phyloP scores from a whole-genome alignment of 2,888 invertebrate genomes.

The Drosophila paranaensis region DNA sequence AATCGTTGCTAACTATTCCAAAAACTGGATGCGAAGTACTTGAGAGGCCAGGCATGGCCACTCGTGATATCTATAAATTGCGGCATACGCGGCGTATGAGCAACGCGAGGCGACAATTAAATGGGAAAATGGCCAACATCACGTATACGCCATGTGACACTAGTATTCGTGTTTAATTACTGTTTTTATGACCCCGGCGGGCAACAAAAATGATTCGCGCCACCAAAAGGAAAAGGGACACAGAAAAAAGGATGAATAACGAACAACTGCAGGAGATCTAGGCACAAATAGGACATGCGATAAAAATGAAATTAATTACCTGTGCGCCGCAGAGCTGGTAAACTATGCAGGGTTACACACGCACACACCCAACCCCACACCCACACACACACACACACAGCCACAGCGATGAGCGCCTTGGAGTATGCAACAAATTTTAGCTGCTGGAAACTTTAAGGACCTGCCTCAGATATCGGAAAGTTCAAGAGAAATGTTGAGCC shows the following conservation, averaged over 20 bases:
- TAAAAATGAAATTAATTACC: conserved; percentile 77
- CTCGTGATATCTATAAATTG: conserved; percentile 16
- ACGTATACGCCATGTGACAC: conserved; percentile 80
- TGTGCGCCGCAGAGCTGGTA: conserved; percentile 27
- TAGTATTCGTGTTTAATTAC: conserved; percentile 77
- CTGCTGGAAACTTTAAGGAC: conserved; percentile 21
- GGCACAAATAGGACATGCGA: conserved; percentile 58
- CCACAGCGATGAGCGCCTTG: conserved; percentile 1
- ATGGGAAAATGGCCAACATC: conserved; percentile 51
- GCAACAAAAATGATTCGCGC: conserved; percentile 61
- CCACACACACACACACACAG: conserved; percentile 1
- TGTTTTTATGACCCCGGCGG: conserved; percentile 62
- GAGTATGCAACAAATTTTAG: conserved; percentile 38
- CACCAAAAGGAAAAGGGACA: conserved; percentile 35
- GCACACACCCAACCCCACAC: neutral
- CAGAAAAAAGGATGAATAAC: conserved; percentile 44
- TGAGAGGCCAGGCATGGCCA: conserved; percentile 6
- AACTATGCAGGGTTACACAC: conserved; percentile 14
- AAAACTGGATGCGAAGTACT: conserved; percentile 31
- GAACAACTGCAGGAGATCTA: conserved; percentile 22
- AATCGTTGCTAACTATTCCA: conserved; percentile 18
- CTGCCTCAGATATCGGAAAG: conserved; percentile 33
- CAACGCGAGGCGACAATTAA: conserved; percentile 59
- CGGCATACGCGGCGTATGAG: conserved; percentile 52
- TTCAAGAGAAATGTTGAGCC: conserved; percentile 37